Evolutionary conservation across 2,888 invertebrate species (phyloP), one percentile per base, ranked within the genome.

Genomic region (Margaritifera margaritifera): DNA sequence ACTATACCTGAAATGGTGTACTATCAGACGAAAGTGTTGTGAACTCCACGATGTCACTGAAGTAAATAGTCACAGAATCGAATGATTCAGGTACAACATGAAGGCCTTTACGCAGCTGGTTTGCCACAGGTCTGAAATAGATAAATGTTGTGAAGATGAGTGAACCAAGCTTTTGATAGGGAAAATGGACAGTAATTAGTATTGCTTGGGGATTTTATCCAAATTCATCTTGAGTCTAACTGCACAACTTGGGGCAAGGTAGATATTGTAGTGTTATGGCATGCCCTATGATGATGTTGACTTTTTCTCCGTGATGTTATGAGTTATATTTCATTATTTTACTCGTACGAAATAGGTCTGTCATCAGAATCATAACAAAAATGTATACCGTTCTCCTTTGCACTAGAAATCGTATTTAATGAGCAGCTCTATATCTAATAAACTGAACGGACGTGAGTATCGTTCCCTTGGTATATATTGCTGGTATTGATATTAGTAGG

Each of bases 11-110:
- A 58, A 82, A 53, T 8, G 79, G 79, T 15, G 77, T 73, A 55
- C 78, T 78, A 15, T 55, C 59, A 5, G 77, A 72, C 1, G 75
- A 81, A 51, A 80, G 52, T 6, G 73, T 61, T 5, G 82, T 80
- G 62, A 80, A 82, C 8, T 78, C 82, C 15, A 82, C 82, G 27
- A 82, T 76, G 63, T 82, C 82, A 51, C 77, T 77, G 71, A 80
- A 82, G 67, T 77, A 80, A 50, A 82, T 73, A 3, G 77, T 76
- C 31, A 78, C 80, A 25, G 71, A 69, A 42, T 72, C 74, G 64
- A 74, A 81, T 25, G 72, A 58, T 59, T 82, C 82, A 6, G 82
- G 82, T 19, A 70, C 66, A 8, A 82, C 82, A 18, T 72, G 61
- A 59, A 67, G 66, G 4, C 82, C 82, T 31, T 72, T 70, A 53